Base-by-base conservation (phyloP, 2,888 invertebrate genomes). In the Oscheius sp. region DNA sequence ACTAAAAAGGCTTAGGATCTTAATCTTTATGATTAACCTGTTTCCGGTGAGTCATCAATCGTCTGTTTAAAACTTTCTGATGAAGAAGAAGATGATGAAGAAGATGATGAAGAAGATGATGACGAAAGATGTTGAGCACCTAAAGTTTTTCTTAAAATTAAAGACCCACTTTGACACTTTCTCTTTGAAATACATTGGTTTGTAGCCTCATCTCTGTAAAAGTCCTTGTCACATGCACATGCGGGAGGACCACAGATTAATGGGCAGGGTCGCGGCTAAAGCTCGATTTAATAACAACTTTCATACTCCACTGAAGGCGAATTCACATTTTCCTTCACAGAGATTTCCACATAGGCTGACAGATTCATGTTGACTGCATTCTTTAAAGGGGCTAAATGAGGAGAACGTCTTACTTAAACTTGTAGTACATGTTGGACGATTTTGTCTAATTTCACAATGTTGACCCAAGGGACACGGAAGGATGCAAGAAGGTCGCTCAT, bases 251-350 rank as follows among this genome's bases (percentile, higher is more conserved):
- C 44, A 44, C 59, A 59, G 44, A 59, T 41, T 24, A 44, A n/a
- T 1, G 44, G 59, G 26, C 59, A 59, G n/a, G 44, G 24, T 44
- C 17, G 44, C 3, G 44, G 59, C 59, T 59, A 56, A 56, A 24
- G 26, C 24, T 50, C 28, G 17, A 17, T 54, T 33, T 54, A 17
- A n/a, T 33, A 24, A 5, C 12, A 47, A 22, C 24, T 33, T 17
- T 14, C 54, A 33, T 14, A 54, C 54, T 14, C 33, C 33, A n/a
- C 54, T 20, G 20, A 17, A 22, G 1, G 30, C 44, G 28, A n/a
- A 32, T 30, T 32, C 14, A 22, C 62, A 62, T 47, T 49, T 49
- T 3, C 17, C 17, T 32, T 62, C 62, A 22, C 62, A 62, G 5
- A 30, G 47, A 14, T 47, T 47, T 62, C 62, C 62, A n/a, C 62